These are phyloP conservation scores for Ashinkailepas kermadecensis DNA, from an alignment of 2,888 invertebrate genomes.

Conservation along the genomic window DNA sequence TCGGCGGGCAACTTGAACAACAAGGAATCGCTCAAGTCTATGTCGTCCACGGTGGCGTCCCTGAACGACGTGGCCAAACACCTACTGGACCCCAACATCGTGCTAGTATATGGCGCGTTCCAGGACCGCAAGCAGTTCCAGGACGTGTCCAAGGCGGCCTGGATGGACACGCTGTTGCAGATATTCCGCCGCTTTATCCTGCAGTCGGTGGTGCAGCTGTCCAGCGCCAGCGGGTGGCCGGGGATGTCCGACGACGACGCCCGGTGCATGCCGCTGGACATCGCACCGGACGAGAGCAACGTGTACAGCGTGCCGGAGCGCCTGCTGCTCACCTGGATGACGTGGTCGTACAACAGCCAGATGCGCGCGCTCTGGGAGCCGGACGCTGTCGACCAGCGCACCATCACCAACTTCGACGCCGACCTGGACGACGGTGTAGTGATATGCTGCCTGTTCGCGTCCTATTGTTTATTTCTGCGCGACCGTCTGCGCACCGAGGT, in stretches of 20 bases:
- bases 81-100: neutral
- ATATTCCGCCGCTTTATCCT: constrained; percentile 44
- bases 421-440: constrained; percentile 53
- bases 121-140: constrained; percentile 35
- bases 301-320: constrained; percentile 36
- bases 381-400: constrained; percentile 36
- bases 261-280: neutral
- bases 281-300: constrained; percentile 37
- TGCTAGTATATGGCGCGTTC: neutral
- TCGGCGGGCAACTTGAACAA: neutral
- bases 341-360: constrained; percentile 20
- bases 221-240: neutral
- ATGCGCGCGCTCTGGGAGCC: constrained; percentile 1
- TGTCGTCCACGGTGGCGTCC: neutral
- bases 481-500: constrained; percentile 46
- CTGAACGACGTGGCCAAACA: neutral
- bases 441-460: constrained; percentile 49
- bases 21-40: neutral
- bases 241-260: neutral
- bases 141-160: constrained; percentile 44
- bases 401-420: constrained; percentile 46
- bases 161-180: constrained; percentile 56
- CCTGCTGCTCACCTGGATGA: constrained; percentile 44
- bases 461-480: constrained; percentile 53
- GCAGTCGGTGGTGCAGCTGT: neutral